phyloP scores from a whole-genome alignment of 2,113 vertebrate species.

The Chrysochloris asiatica region DNA sequence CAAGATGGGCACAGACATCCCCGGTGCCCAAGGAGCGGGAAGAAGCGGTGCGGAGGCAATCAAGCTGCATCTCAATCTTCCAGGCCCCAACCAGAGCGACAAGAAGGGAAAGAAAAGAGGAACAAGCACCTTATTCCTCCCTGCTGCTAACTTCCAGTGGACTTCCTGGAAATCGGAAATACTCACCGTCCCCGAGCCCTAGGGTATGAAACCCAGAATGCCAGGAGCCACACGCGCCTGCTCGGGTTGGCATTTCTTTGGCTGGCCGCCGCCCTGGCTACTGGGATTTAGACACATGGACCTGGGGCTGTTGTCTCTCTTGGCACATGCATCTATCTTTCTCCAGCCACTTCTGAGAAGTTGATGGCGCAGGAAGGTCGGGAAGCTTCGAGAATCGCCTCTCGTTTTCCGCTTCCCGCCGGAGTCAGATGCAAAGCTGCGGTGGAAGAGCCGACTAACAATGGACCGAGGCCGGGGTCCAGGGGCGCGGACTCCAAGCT shows the following conservation, averaged over 20 bases:
- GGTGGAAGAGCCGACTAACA: constrained; percentile 83
- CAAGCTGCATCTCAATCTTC: constrained; percentile 29
- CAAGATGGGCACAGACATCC: constrained; percentile 54
- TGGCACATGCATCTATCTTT: constrained; percentile 78
- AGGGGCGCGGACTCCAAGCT: constrained; percentile 77
- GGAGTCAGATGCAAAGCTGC: constrained; percentile 82
- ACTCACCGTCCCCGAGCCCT: constrained; percentile 84
- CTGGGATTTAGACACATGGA: constrained; percentile 67
- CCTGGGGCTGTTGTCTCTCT: constrained; percentile 70
- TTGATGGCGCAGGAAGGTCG: constrained; percentile 81
- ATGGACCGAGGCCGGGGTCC: constrained; percentile 74
- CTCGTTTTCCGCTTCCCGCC: constrained; percentile 80
- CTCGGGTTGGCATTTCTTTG: constrained; percentile 63
- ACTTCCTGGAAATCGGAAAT: constrained; percentile 85
- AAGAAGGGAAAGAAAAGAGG: constrained; percentile 17
- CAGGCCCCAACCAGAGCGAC: constrained; percentile 40
- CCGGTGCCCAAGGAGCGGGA: constrained; percentile 48
- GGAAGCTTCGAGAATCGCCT: constrained; percentile 79
- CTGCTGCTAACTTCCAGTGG: constrained; percentile 75
- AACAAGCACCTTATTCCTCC: constrained; percentile 37
- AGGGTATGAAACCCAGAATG: constrained; percentile 84
- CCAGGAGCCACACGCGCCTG: constrained; percentile 78
- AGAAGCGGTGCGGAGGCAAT: constrained; percentile 51
- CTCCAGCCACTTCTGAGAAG: constrained; percentile 83
- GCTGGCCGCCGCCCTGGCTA: constrained; percentile 73